Conservation (phyloP, 2,888 invertebrate genomes). For the Trachelus troglodyta region DNA sequence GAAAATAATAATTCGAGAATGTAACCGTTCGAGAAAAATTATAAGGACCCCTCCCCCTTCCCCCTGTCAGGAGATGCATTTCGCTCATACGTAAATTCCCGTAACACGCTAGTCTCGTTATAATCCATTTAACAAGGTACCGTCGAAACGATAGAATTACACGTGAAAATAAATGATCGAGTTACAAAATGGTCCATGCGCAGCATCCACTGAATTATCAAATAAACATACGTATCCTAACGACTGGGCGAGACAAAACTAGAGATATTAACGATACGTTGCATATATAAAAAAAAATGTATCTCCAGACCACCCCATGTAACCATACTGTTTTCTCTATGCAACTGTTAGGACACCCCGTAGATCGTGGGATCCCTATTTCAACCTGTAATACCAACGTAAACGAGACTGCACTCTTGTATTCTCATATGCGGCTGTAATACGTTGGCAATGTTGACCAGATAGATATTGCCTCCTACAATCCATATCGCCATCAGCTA, state of each 20-base stretch:
- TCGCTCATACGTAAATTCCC: background rate
- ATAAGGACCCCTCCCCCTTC: too few relatives aligned
- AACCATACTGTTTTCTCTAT: background rate
- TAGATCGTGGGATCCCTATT: background rate
- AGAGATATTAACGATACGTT: background rate
- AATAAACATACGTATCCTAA: background rate
- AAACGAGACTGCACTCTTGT: background rate
- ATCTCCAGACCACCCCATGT: background rate
- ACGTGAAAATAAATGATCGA: constrained; percentile 56
- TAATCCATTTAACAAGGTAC: constrained; percentile 53
- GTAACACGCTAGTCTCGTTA: constrained; percentile 61
- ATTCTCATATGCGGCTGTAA: background rate
- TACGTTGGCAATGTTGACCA: background rate
- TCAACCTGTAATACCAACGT: background rate
- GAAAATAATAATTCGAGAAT: background rate
- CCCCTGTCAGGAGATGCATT: too few relatives aligned
- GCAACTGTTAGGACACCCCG: background rate
- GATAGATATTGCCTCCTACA: background rate
- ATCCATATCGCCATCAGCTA: background rate
- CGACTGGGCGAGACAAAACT: too few relatives aligned
- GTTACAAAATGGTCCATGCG: constrained; percentile 37
- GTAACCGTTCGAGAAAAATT: too few relatives aligned
- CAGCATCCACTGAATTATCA: background rate
- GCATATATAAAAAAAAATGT: background rate
- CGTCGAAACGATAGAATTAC: constrained; percentile 60